Evolutionary conservation across 2,888 invertebrate species (phyloP), one percentile per base, ranked within the genome.

Genomic region (Torymus auratus): DNA sequence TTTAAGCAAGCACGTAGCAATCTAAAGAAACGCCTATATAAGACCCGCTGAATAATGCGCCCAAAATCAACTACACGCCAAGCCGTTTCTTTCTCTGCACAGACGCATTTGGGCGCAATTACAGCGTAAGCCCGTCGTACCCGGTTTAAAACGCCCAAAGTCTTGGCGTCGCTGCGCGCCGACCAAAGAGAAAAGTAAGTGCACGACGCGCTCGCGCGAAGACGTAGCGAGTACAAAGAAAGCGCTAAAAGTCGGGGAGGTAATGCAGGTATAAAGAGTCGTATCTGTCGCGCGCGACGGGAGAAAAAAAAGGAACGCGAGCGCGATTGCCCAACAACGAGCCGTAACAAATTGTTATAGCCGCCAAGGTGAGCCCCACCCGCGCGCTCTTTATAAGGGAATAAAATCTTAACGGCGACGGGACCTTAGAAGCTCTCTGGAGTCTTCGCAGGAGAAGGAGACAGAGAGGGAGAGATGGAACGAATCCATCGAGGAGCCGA

Each of bases 301-400:
- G 28, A 23, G 13, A 13, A 64, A 41, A 64, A 52, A 74, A 65
- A 74, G 28, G 62, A 28, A 2, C 1, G 28, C 3, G 13, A 17
- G n/a, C 13, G 58, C 80, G 65, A 65, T 71, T 53, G 55, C 55
- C 75, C 67, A 75, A 65, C 70, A 70, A 80, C 71, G 67, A 76
- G 61, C 65, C 61, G 80, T 72, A 80, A 80, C 75, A 80, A 76
- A 80, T 71, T 75, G 71, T 80, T 80, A 80, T 61, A 62, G 67
- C 23, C 70, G 60, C 52, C 28, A 50, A n/a, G 28, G 28, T 11
- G 11, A 15, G 62, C 61, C 62, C 20, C 41, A 71, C n/a, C 67
- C 61, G 52, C 50, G 23, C 28, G 5, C 52, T 75, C 65, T 67
- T 71, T 76, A 72, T 67, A 75, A 60, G 56, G 23, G 71, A 76